These are phyloP conservation scores for Clepsis dumicolana DNA, from an alignment of 2,888 invertebrate species.

Conservation along the genomic window DNA sequence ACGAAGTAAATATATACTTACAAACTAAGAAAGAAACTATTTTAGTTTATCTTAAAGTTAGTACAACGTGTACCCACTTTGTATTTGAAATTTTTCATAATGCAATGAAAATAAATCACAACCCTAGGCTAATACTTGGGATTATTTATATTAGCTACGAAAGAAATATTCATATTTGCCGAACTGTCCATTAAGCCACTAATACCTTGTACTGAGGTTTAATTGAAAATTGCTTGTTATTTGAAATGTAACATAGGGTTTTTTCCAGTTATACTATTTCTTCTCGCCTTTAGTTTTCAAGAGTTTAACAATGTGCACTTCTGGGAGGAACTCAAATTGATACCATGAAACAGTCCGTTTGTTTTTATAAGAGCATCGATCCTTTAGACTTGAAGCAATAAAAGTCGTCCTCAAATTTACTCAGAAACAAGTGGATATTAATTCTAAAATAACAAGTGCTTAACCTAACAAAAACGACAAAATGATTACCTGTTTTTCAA, in stretches of 20 bases:
- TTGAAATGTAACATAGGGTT: too few species aligned
- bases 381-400: not conserved
- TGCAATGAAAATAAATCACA: not conserved
- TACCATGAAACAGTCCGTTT: not conserved
- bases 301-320: not conserved
- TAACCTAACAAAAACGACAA: slow-evolving; percentile 39
- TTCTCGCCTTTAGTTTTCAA: not conserved
- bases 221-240: too few species aligned
- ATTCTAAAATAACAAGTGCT: slow-evolving; percentile 13
- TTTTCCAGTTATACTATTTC: not conserved
- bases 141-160: not conserved
- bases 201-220: too few species aligned
- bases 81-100: not conserved
- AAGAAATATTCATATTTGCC: not conserved
- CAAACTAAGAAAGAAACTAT: not conserved
- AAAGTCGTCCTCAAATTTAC: not conserved
- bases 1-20: not conserved
- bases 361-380: not conserved
- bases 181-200: not conserved
- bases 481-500: slow-evolving; percentile 41
- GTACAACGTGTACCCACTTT: not conserved
- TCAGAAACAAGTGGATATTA: not conserved
- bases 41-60: too few species aligned
- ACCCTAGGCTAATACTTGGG: not conserved
- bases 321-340: not conserved